Percentiles rank a stretch among this genome's conserved stretches.
These are phyloP conservation scores for Elysia crispata DNA, from an alignment of 2,888 invertebrate genomes.

Conservation along the genomic window DNA sequence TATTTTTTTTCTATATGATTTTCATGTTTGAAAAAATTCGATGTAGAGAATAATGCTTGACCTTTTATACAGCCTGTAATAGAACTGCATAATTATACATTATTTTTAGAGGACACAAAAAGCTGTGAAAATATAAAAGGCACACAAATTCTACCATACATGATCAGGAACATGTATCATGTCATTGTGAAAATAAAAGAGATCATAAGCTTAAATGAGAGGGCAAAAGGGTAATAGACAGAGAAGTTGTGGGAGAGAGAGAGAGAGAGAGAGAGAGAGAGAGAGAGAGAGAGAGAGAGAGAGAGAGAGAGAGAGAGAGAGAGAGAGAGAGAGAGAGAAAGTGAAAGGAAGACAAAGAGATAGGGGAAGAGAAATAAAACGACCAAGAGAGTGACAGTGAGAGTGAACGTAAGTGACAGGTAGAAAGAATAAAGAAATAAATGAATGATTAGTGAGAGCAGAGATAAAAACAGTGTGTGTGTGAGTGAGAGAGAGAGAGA, in stretches of 20 bases:
- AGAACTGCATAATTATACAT: no score
- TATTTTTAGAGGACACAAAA: no score
- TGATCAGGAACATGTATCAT: no score
- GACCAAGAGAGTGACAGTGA: not conserved
- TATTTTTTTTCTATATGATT: no score
- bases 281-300: not conserved
- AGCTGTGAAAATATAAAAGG: no score
- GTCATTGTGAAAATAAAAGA: no score
- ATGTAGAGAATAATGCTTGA: no score
- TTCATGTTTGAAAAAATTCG: no score
- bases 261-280: constrained; percentile 26
- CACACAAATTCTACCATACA: no score
- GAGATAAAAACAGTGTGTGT: not conserved
- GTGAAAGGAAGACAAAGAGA: no score
- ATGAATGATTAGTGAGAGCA: not conserved
- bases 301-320: constrained; percentile 19
- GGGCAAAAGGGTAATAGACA: not conserved
- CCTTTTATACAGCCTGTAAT: no score
- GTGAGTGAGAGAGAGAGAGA: constrained; percentile 22
- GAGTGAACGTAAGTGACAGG: not conserved
- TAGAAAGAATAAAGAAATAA: not conserved
- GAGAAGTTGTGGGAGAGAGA: constrained; percentile 12
- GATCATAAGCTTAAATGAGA: not conserved
- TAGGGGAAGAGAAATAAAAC: constrained; percentile 13
- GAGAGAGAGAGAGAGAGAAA: constrained; percentile 25